Evolutionary conservation across 2,113 vertebrate genomes (phyloP), one percentile per base, ranked within the genome.

Genomic region (Mustela lutreola): DNA sequence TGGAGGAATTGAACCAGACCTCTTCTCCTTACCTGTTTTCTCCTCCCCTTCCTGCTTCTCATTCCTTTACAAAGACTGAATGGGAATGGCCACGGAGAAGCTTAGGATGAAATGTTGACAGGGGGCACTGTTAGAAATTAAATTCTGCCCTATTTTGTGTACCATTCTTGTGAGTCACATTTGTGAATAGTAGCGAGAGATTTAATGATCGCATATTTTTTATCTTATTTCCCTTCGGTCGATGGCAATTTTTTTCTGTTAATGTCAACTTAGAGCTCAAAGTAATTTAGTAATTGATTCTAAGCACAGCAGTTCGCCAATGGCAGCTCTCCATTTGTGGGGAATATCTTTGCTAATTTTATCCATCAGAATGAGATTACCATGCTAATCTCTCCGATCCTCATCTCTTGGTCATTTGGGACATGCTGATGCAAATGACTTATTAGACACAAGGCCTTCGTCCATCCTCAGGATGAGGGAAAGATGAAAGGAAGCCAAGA

Each of bases 251-350:
- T 99, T 99, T 99, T 99, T 99, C 99, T 99, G 99, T 99, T 99
- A 99, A 99, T 99, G 99, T 99, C 99, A 99, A 99, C 99, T 99
- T 99, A 99, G 99, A 99, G 99, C 99, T 99, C 99, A 99, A 99
- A 99, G 99, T 99, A 99, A 99, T 99, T 99, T 99, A 99, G 99
- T 99, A 99, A 99, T 99, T 99, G 99, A 99, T 99, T 99, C 99
- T 99, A 99, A 99, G 99, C 99, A 99, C 99, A 98, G 99, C 99
- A 98, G 99, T 99, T 99, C 98, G 98, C 99, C 98, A 99, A 99
- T 99, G 99, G 99, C 99, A 98, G 99, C 98, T 99, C 98, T 99
- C 99, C 99, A 99, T 99, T 98, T 97, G 99, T 99, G 99, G 99
- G 99, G 99, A 99, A 99, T 99, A 99, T 99, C 99, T 99, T 99